Conservation (phyloP, 1,140 invertebrate genomes). For the Drosophila littoralis region DNA sequence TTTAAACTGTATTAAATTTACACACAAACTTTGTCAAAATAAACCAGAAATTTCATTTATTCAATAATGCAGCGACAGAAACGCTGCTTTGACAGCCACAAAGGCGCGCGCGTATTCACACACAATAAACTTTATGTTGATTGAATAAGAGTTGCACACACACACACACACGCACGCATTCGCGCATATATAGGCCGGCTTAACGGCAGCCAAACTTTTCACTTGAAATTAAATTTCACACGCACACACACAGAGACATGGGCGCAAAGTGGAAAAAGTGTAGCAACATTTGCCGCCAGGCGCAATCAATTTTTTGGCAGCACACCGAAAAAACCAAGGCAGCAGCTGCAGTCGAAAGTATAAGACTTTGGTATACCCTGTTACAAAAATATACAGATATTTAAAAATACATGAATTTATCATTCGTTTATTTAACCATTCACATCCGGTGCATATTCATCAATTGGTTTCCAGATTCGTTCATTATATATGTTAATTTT, state of each 20-base stretch:
- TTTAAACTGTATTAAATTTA: constrained; percentile 56
- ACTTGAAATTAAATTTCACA: constrained; percentile 72
- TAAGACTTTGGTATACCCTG: neutral
- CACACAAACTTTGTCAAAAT: constrained; percentile 51
- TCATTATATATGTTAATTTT: neutral
- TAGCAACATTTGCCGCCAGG: constrained; percentile 43
- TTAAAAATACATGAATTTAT: too few species aligned
- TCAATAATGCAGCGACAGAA: constrained; percentile 66
- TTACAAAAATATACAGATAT: too few species aligned
- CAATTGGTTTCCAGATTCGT: neutral
- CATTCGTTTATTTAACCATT: too few species aligned
- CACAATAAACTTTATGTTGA: constrained; percentile 78
- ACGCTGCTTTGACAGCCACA: constrained; percentile 55
- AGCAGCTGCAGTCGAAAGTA: neutral
- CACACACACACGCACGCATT: constrained; percentile 9
- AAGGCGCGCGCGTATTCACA: constrained; percentile 56
- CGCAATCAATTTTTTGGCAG: constrained; percentile 46
- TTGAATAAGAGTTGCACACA: constrained; percentile 71
- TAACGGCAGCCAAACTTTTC: constrained; percentile 75
- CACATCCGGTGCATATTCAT: too few species aligned
- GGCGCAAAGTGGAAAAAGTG: constrained; percentile 33
- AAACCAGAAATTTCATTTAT: constrained; percentile 68
- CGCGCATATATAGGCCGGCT: constrained; percentile 27
- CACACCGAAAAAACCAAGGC: neutral
- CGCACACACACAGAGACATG: constrained; percentile 11